Conservation (phyloP, 1,140 invertebrate genomes). For the Ceratoteleas bidentatus region DNA sequence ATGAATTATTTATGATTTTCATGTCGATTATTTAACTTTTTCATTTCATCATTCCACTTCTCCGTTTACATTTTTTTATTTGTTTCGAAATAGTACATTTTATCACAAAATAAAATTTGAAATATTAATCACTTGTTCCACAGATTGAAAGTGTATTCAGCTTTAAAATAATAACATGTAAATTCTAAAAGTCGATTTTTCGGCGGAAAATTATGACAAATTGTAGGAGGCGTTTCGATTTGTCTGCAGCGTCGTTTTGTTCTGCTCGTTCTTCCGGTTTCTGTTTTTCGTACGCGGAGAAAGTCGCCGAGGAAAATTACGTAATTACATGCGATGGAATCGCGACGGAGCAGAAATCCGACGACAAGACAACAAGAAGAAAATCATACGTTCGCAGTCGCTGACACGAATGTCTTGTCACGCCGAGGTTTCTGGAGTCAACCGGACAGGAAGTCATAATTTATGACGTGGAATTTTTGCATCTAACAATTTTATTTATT, state of each 20-base stretch:
- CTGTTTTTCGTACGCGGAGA: conserved; percentile 35
- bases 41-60: no score
- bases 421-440: conserved; percentile 42
- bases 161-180: neutral
- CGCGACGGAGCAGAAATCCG: conserved; percentile 55
- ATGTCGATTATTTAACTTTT: no score
- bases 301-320: conserved; percentile 59
- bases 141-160: no score
- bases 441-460: conserved; percentile 27
- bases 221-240: conserved; percentile 28
- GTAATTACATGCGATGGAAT: conserved; percentile 68
- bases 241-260: neutral
- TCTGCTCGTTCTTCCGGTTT: conserved; percentile 3
- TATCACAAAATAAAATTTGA: no score
- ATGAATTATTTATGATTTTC: no score
- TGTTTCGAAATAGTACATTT: no score
- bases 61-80: no score
- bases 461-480: no score
- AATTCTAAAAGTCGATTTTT: conserved; percentile 37
- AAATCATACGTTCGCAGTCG: conserved; percentile 49
- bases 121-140: no score
- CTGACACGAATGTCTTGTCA: conserved; percentile 41
- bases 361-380: conserved; percentile 64
- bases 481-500: no score
- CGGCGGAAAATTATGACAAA: conserved; percentile 44